Evolutionary conservation across 2,888 invertebrate genomes (phyloP), one percentile per base, ranked within the genome.

Genomic region (Campopleginae sp.): DNA sequence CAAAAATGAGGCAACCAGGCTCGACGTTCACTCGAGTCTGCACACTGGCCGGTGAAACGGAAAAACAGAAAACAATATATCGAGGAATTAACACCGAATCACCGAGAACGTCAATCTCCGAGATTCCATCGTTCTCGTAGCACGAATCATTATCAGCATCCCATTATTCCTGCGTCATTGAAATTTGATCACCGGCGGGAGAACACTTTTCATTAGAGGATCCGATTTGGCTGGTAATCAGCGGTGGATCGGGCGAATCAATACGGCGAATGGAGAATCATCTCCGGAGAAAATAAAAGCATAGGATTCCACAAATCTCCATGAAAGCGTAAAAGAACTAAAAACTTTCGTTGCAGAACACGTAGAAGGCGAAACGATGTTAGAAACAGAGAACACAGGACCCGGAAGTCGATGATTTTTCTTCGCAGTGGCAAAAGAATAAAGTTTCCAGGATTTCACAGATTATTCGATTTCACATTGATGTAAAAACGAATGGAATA

Each of bases 81-180:
- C 33, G 19, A 61, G 46, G 44, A 31, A 51, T 63, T 19, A 61
- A 31, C 77, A 46, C 33, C 58, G 77, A 78, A 78, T 17, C 66
- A 82, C 31, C 51, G 44, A 63, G 27, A 75, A 38, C 38, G 72
- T 65, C 66, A 48, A 54, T 23, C 42, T 63, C 48, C 42, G 38
- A 3, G 48, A 48, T 44, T 14, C 42, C 46, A 33, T 27, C 27
- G 38, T 72, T 63, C 54, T 66, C 51, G 14, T 46, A 1, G 33
- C 44, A 46, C 23, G 63, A 79, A 63, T 71, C 51, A 61, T 76
- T 70, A 46, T 76, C 46, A 61, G 66, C 48, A 71, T 82, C 82
- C 71, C 31, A 54, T 54, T 54, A 31, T 65, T 38, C 51, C 12
- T 10, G 19, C 17, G 12, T 31, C 17, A 33, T 51, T 63, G 23